Base-by-base conservation (phyloP, 2,113 vertebrate species). In the Grammomys surdaster region DNA sequence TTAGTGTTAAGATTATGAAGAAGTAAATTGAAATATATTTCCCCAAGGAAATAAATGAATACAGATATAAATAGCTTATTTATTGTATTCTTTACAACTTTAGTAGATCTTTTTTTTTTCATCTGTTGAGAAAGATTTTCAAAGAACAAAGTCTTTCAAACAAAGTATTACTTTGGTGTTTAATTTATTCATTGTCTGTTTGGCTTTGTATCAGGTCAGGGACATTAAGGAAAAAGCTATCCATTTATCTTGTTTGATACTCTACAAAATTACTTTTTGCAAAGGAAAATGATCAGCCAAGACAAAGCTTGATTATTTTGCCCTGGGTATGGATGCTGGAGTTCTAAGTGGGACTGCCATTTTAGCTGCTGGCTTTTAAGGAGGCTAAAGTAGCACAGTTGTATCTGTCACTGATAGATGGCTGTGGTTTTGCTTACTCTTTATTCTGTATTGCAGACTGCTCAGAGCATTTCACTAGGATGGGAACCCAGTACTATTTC, bases 131-230 rank as follows among this genome's bases (percentile, higher is more conserved):
- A 88, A 6, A 43, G 46, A 70, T 93, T 95, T 96, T 93, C 63
- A 90, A 77, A 94, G 60, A 80, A 85, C 75, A 96, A 91, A 94
- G 90, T 88, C 48, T 73, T 75, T 94, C 28, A 89, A 96, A 81
- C 90, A 82, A 93, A 93, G 20, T 22, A n/a, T 20, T 65, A 80
- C 48, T 94, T 96, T 81, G 33, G 65, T 73, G 5, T 85, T 94
- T 73, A 46, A 48, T 89, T 92, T 95, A 92, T 93, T 97, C 80
- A 82, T 60, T 24, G n/a, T 95, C 20, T 88, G 12, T 95, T 89
- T 94, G 87, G 33, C 77, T 24, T 89, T 93, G 24, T 31, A 88
- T 36, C 19, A 77, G 26, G 93, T 85, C 72, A 88, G 77, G 84
- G 63, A 65, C 51, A 88, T 90, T 93, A 88, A 91, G 88, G 93